Percentiles rank a stretch among this genome's conserved stretches.
Conservation (phyloP, 1,140 invertebrate genomes). For the Trichoplusia ni region DNA sequence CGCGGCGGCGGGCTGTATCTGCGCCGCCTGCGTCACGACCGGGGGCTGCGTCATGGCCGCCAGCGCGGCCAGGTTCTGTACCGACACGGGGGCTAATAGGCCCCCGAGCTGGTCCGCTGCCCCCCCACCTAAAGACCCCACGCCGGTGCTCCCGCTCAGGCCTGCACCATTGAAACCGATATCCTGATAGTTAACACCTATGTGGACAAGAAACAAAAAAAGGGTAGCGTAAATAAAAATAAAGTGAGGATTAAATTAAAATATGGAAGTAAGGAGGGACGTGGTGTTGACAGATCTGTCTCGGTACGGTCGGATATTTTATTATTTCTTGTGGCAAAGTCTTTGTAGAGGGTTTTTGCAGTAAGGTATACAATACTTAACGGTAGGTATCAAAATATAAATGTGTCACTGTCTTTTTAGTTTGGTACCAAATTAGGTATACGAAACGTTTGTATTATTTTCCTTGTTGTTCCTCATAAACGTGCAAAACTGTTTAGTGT, state of each 20-base stretch:
- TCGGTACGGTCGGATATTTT: not conserved
- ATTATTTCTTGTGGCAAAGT: not conserved
- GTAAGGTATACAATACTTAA: too few species aligned
- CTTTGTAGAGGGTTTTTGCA: too few species aligned
- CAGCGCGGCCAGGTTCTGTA: conserved; percentile 94
- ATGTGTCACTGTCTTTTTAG: too few species aligned
- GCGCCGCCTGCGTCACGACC: conserved; percentile 81
- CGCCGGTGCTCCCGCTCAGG: conserved; percentile 67
- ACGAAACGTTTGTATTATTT: too few species aligned
- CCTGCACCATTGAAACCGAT: conserved; percentile 81
- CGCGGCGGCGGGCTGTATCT: conserved; percentile 78
- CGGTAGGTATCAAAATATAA: too few species aligned
- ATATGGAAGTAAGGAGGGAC: conserved; percentile 23
- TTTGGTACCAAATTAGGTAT: too few species aligned
- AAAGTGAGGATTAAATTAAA: conserved; percentile 42
- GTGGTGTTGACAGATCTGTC: not conserved
- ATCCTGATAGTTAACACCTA: conserved; percentile 79
- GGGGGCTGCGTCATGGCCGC: conserved; percentile 91
- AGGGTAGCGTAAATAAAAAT: conserved; percentile 38
- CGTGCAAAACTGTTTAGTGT: too few species aligned
- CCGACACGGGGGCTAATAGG: conserved; percentile 89
- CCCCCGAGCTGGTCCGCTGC: conserved; percentile 81
- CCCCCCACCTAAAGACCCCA: conserved; percentile 58
- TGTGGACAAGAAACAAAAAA: conserved; percentile 41
- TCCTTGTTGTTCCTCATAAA: too few species aligned